Base-by-base conservation (phyloP, 2,797 vertebrate species). In the Acanthis flammea region DNA sequence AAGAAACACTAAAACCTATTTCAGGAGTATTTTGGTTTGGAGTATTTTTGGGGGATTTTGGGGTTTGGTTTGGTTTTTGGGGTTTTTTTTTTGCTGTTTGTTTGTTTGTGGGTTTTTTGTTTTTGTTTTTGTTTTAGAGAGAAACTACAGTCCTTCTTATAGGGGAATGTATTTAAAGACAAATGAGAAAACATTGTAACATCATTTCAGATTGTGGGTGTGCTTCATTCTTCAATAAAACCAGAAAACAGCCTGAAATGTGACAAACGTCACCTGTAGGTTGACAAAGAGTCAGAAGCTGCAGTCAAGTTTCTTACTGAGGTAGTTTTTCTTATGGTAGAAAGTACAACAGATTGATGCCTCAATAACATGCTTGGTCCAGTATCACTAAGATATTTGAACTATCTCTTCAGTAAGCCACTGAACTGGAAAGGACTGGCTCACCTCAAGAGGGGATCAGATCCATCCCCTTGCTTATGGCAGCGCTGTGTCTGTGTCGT, bases 21-120 rank as follows among this genome's bases (percentile, higher is more conserved):
- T 19, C n/a, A 41, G n/a, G 25, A 25, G 1, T 1, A 10, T 67
- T 45, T 45, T 25, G 16, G 0, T 45, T 39, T 54, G 41, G 11
- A 33, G 6, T 11, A 14, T 33, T 37, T 14, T 6, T 5, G 11
- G 7, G 4, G 4, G 2, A 11, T 37, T 65, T 63, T 1, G 35
- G 42, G 5, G 4, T 39, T 82, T 39, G 12, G 5, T 72, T 72
- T 72, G 24, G 4, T 37, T 63, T 28, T 39, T 39, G 13, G 39
- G 39, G 14, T 35, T 39, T 41, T 41, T 39, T 39, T 39, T 39
- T 8, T 35, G 35, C 11, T 37, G 10, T 37, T 37, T 37, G 37
- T 37, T 14, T 14, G 13, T 37, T 37, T 37, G 10, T 37, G 39
- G 39, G 39, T 39, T 39, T 39, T 39, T 39, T 39, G 13, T 6